Evolutionary conservation across 2,797 vertebrate species (phyloP), one percentile per base, ranked within the genome.

Genomic region (Nothura maculosa): DNA sequence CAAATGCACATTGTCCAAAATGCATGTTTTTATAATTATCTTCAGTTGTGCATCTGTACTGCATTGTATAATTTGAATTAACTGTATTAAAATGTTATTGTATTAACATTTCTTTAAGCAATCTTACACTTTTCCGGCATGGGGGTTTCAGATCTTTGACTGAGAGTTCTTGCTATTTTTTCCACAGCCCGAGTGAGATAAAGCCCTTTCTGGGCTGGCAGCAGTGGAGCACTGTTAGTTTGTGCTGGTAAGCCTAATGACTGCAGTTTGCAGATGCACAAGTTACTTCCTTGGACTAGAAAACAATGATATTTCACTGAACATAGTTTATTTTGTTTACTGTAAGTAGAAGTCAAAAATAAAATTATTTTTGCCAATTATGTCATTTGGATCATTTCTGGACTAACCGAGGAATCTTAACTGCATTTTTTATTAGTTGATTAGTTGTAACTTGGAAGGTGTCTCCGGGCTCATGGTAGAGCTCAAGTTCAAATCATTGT

Each of bases 361-460:
- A 74, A 79, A 74, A 67, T 7, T 34, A 43, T 14, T 60, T 42
- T 15, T 61, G 22, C 6, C 10, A 34, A 10, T 1, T 43, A 47
- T 89, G 69, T 70, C 0, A 28, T 67, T 80, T 74, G 1, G 22
- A 32, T 36, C 40, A 40, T 40, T 40, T n/a, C 3, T 73, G 50
- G 25, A 25, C 47, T 76, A 15, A 78, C 45, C 61, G 12, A 75
- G 63, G 42, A 87, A 83, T 75, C 22, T n/a, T 60, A 67, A 30
- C 36, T n/a, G 12, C 75, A 40, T 0, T 50, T 80, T 87, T 68
- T 43, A 30, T 54, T 40, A 45, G 18, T 57, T n/a, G n/a, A n/a
- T n/a, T n/a, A n/a, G n/a, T 81, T 58, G 58, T 60, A 61, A 55
- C 45, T 72, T 75, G 42, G 42, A 78, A 89, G 32, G 9, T 73